Conservation (phyloP, 1,140 invertebrate species). For the Trigoniulus corallinus region DNA sequence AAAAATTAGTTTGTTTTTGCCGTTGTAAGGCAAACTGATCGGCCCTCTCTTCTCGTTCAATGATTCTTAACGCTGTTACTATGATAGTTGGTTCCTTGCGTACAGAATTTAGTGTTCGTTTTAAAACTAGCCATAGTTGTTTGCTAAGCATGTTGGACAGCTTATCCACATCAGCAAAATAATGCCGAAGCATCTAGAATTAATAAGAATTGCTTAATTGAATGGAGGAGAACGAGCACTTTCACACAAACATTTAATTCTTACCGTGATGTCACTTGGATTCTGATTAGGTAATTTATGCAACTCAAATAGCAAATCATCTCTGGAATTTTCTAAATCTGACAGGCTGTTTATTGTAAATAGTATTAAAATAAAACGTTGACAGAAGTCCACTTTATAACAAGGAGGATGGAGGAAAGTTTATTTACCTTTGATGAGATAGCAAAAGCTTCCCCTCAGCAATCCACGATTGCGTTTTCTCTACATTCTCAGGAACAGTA, state of each 20-base stretch:
- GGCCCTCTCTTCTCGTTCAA: conserved; percentile 88
- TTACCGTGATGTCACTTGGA: conserved; percentile 55
- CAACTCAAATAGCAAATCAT: conserved; percentile 86
- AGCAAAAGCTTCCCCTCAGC: conserved; percentile 86
- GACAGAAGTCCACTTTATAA: not conserved
- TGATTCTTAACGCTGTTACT: conserved; percentile 87
- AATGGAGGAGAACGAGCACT: too few species aligned
- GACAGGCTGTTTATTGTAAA: conserved; percentile 73
- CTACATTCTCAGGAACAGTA: conserved; percentile 89
- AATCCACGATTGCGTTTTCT: conserved; percentile 84
- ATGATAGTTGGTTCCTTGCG: conserved; percentile 88
- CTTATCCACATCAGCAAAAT: conserved; percentile 87
- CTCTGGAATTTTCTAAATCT: conserved; percentile 88
- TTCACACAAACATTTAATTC: conserved; percentile 20
- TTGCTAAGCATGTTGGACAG: conserved; percentile 62
- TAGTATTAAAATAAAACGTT: conserved; percentile 16
- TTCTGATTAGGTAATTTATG: conserved; percentile 85
- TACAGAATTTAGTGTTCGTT: conserved; percentile 80
- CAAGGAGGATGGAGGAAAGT: conserved; percentile 1
- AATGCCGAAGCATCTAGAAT: conserved; percentile 55
- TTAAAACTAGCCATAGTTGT: conserved; percentile 73
- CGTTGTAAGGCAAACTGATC: conserved; percentile 62
- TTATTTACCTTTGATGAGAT: conserved; percentile 52
- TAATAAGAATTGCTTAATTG: not conserved
- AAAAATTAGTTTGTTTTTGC: conserved; percentile 64